phyloP scores from a whole-genome alignment of 2,797 vertebrate species.

The Poeciliopsis gracilis region DNA sequence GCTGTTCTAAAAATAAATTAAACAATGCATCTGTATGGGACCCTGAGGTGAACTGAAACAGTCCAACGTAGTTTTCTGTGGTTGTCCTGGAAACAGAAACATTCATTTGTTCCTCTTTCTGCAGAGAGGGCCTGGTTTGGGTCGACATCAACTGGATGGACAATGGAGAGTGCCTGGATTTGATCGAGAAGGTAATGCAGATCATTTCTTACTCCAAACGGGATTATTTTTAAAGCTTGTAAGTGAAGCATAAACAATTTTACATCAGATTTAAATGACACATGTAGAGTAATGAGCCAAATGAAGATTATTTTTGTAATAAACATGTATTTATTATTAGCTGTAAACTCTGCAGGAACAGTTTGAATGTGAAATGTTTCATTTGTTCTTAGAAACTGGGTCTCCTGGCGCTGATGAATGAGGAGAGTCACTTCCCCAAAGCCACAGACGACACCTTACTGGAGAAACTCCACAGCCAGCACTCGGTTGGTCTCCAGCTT shows the following conservation, averaged over 20 bases:
- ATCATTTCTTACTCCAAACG: neutral
- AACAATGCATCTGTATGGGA: neutral
- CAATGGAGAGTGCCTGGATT: slow-evolving; percentile 96
- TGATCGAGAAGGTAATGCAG: slow-evolving; percentile 93
- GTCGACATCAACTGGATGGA: slow-evolving; percentile 96
- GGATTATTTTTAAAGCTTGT: neutral
- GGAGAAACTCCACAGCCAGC: slow-evolving; percentile 93
- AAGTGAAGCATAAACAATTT: neutral
- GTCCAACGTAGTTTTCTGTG: neutral
- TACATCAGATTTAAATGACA: neutral
- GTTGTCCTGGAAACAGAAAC: neutral
- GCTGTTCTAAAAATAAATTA: neutral
- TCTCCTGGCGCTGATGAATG: slow-evolving; percentile 93
- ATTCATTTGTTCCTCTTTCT: neutral
- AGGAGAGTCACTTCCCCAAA: slow-evolving; percentile 98
- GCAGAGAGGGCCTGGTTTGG: slow-evolving; percentile 92
- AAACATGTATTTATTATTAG: neutral
- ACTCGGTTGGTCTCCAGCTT: slow-evolving; percentile 82
- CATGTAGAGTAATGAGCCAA: neutral
- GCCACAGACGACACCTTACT: slow-evolving; percentile 92
- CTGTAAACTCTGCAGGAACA: neutral
- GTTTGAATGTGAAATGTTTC: neutral
- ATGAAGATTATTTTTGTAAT: neutral
- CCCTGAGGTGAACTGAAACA: neutral
- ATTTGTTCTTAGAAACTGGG: slow-evolving; percentile 90